phyloP scores from a whole-genome alignment of 2,113 vertebrate species.

The Larimichthys crocea region DNA sequence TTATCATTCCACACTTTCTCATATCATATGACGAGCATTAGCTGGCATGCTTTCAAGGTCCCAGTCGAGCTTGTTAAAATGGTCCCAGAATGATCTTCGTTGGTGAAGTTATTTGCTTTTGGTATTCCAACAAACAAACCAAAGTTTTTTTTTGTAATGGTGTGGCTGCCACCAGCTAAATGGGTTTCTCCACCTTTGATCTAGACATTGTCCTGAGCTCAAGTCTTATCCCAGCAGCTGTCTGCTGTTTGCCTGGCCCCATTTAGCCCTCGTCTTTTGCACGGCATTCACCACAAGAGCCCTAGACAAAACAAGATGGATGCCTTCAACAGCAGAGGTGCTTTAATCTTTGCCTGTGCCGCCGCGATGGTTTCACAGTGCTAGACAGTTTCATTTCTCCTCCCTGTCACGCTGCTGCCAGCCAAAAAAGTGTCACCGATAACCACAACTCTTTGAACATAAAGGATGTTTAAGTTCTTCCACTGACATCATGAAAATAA shows the following conservation, averaged over 20 bases:
- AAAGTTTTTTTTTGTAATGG: neutral
- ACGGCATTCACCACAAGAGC: neutral
- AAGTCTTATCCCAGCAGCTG: slow-evolving; percentile 39
- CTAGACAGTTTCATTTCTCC: slow-evolving; percentile 26
- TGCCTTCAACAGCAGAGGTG: neutral
- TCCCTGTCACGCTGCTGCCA: slow-evolving; percentile 1
- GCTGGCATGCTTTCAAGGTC: slow-evolving; percentile 23
- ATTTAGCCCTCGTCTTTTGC: neutral
- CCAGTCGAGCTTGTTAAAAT: slow-evolving; percentile 42
- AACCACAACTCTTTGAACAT: slow-evolving; percentile 5
- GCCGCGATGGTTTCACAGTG: neutral
- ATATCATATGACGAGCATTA: slow-evolving; percentile 72
- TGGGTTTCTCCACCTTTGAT: slow-evolving; percentile 1
- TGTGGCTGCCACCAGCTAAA: neutral
- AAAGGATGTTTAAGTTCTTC: neutral
- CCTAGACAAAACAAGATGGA: slow-evolving; percentile 62
- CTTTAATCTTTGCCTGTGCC: slow-evolving; percentile 38
- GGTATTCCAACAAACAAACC: slow-evolving; percentile 23
- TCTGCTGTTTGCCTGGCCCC: slow-evolving; percentile 7
- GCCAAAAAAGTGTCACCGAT: slow-evolving; percentile 14
- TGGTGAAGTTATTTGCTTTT: slow-evolving; percentile 50
- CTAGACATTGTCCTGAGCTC: slow-evolving; percentile 27
- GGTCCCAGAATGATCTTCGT: slow-evolving; percentile 45
- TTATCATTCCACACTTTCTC: slow-evolving; percentile 43
- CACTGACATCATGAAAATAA: neutral